Evolutionary conservation across 2,113 vertebrate genomes (phyloP), one percentile per base, ranked within the genome.

Genomic region (Tragulus kanchil): DNA sequence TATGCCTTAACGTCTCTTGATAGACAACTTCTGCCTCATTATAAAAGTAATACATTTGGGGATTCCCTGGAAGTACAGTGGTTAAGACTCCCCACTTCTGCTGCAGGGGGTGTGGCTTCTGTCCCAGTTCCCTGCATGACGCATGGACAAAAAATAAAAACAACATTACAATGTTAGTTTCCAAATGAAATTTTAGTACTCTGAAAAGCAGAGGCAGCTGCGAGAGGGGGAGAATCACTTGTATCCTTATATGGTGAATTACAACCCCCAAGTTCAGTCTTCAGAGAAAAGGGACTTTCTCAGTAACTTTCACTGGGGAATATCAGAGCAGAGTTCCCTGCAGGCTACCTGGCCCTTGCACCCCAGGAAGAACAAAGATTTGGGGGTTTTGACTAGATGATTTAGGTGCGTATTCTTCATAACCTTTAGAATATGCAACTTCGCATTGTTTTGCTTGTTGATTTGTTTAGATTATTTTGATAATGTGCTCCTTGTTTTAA

Each of bases 181-280:
- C 15, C 54, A 83, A 11, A 26, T 26, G 8, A 59, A 52, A 67
- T 48, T 42, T 56, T 54, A 82, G 45, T 90, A n/a, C 50, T 92
- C 26, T 25, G 67, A 48, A 62, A 78, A 61, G 36, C 85, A 88
- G n/a, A 78, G 11, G 54, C 83, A 16, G 5, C 88, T 50, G 15
- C 58, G 75, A 62, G 65, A 84, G 67, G 50, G 78, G 97, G 1
- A 42, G 97, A 93, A 90, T 96, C 88, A 62, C 86, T 97, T 89
- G 94, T 97, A 98, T 97, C 98, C 98, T 98, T 98, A 97, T 98
- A 98, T 98, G 98, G 99, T 95, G 94, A 98, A n/a, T 95, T 94
- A 85, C 95, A 91, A 90, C 94, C 92, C 96, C 65, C 31, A 97
- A 98, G 95, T 95, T 97, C 97, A 98, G 90, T 95, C 97, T 97